These are phyloP conservation scores for Trichopria drosophilae DNA, from an alignment of 2,888 invertebrate genomes.

Conservation along the genomic window DNA sequence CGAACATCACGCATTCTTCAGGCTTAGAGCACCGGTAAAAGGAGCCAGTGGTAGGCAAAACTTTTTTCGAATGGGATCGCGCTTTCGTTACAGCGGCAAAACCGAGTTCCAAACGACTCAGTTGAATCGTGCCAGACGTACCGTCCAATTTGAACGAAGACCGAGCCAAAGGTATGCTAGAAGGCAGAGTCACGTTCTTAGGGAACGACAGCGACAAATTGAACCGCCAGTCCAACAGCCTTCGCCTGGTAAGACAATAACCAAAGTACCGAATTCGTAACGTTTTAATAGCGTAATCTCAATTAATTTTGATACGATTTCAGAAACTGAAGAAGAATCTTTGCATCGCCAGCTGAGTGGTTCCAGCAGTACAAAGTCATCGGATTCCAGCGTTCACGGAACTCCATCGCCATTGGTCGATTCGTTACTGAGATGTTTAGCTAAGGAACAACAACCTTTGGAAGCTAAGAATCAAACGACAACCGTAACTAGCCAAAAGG, in stretches of 20 bases:
- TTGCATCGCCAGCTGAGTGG: slow-evolving; percentile 53
- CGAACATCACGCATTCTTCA: slow-evolving; percentile 99
- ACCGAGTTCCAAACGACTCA: slow-evolving; percentile 98
- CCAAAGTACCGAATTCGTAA: not conserved
- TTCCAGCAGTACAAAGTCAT: slow-evolving; percentile 56
- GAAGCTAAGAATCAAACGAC: slow-evolving; percentile 65
- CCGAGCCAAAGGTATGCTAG: slow-evolving; percentile 96
- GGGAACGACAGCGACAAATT: slow-evolving; percentile 74
- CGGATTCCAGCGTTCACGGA: slow-evolving; percentile 55
- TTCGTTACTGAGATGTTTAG: slow-evolving; percentile 75
- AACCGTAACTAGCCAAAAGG: slow-evolving; percentile 62
- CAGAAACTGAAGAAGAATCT: slow-evolving; percentile 48
- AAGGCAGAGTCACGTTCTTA: slow-evolving; percentile 83
- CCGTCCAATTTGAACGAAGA: slow-evolving; percentile 93
- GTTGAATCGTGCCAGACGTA: slow-evolving; percentile 84
- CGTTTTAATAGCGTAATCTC: not conserved
- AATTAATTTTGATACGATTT: not conserved
- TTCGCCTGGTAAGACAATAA: slow-evolving; percentile 40
- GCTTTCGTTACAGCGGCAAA: slow-evolving; percentile 93
- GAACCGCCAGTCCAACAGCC: slow-evolving; percentile 46
- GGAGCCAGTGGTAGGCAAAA: slow-evolving; percentile 88
- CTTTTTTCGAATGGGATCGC: slow-evolving; percentile 98
- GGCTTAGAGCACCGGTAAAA: slow-evolving; percentile 86
- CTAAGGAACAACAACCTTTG: slow-evolving; percentile 69
- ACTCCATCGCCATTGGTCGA: slow-evolving; percentile 64